Base-by-base conservation (phyloP, 1,140 invertebrate species). In the Neodiprion virginianus region DNA sequence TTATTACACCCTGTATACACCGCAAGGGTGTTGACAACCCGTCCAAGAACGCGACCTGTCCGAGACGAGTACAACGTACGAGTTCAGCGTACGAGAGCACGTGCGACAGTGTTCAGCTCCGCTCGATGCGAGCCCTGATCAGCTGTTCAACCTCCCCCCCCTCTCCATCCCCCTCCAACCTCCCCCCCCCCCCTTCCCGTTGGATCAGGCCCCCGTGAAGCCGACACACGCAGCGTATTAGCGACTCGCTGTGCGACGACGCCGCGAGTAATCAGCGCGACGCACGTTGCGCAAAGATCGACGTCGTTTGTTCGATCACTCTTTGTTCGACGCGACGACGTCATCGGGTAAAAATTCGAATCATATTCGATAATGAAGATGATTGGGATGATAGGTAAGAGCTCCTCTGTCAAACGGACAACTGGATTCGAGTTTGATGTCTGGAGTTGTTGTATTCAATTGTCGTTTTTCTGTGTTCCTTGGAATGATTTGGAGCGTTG, bases 71-170 rank as follows among this genome's bases (percentile, higher is more conserved):
- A 12, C 53, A 40, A 40, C 28, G 28, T 40, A 40, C 53, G 53
- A 61, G 53, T 61, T 61, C 53, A 61, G 53, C 53, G 53, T 61
- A 61, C 53, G 11, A 61, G 53, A 61, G 53, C 53, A 61, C 53
- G 53, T 61, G 53, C 8, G 53, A 61, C 53, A 61, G 53, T 61
- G 53, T 8, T 61, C 53, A 8, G 53, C 53, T 61, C 11, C 53
- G 53, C 53, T 61, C 53, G 11, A 17, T 61, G 53, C 53, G 53
- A 61, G 11, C 11, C 11, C 53, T 61, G 53, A 61, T 61, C 53
- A 61, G 53, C 53, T 61, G 53, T 61, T 61, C 53, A 8, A 1
- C 10, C n/a, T 53, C 1, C 10, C 50, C 50, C 1, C 50, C 50
- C 17, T 21, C 17, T 21, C 17, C 1, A 21, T 21, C 1, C 17